Evolutionary conservation across 2,797 vertebrate species (phyloP), one percentile per base, ranked within the genome.

Genomic region (Dryobates pubescens): DNA sequence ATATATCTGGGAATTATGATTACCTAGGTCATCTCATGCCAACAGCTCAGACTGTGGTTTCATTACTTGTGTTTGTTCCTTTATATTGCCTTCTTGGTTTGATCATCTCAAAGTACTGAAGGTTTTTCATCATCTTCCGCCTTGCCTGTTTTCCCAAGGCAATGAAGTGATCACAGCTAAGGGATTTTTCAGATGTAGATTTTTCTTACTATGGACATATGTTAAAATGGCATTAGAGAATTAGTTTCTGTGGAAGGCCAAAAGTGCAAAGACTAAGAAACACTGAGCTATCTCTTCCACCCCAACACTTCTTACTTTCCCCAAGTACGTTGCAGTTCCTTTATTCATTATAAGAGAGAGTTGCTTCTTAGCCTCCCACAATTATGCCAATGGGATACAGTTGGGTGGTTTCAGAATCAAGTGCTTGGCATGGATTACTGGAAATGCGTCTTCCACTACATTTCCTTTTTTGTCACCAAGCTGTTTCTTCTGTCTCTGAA

Each of bases 181-280:
- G 38, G 61, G 83, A 67, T 59, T 93, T 86, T 94, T 87, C 58
- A 95, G 54, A 76, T n/a, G 22, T 29, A 88, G 57, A 73, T 24
- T 79, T 20, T 45, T 23, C 36, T 86, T 87, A 38, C 59, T 63
- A 26, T 18, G 41, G 51, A 68, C 10, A 75, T 29, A 59, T 34
- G 57, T 65, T 71, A 85, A 92, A 95, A 70, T 41, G 9, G 58
- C 41, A 36, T 71, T 41, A 78, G 26, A 47, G 64, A 89, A 81
- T 45, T 71, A 56, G 6, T 29, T 6, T 38, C 23, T 67, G 49
- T 51, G 13, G 27, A 64, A 30, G 24, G 16, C 7, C 24, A 61
- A 30, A 93, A 89, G 43, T 63, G 19, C 24, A 74, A 62, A 76
- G 45, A 38, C 76, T 74, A 85, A 57, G 43, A 90, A 90, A 57